Evolutionary conservation across 2,888 invertebrate genomes (phyloP).

Genomic region (Nineta flava): DNA sequence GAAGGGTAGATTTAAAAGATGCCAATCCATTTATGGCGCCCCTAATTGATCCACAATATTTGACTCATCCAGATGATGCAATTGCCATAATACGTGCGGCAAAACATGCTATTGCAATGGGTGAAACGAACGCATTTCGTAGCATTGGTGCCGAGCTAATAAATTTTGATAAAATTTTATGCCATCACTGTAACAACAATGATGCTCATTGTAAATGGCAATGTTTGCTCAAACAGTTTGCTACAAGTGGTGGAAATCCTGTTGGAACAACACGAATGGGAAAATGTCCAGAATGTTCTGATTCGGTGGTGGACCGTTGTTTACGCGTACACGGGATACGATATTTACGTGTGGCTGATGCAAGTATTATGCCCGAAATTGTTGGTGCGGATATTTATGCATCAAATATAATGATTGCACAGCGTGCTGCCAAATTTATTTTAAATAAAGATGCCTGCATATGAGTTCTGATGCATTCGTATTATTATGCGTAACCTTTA

Average conservation of each 20-base stretch:
- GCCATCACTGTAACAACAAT: constrained; percentile 21
- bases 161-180: not conserved
- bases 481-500: not conserved
- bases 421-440: constrained; percentile 26
- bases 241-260: constrained; percentile 45
- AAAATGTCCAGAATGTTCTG: constrained; percentile 16
- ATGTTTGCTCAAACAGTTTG: constrained; percentile 37
- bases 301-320: constrained; percentile 35
- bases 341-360: constrained; percentile 34
- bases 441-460: constrained; percentile 9
- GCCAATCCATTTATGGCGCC: constrained; percentile 40
- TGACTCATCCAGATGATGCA: constrained; percentile 36
- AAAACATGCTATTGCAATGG: constrained; percentile 25
- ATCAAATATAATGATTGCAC: constrained; percentile 31
- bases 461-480: not conserved
- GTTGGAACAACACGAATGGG: constrained; percentile 59
- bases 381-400: constrained; percentile 36
- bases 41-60: constrained; percentile 44
- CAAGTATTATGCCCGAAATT: constrained; percentile 34
- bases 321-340: constrained; percentile 29
- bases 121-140: constrained; percentile 27
- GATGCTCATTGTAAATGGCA: constrained; percentile 33
- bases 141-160: constrained; percentile 22
- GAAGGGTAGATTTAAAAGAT: constrained; percentile 35
- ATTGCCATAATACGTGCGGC: constrained; percentile 33